Evolutionary conservation across 2,888 invertebrate species (phyloP).

Genomic region (Apamea crenata): DNA sequence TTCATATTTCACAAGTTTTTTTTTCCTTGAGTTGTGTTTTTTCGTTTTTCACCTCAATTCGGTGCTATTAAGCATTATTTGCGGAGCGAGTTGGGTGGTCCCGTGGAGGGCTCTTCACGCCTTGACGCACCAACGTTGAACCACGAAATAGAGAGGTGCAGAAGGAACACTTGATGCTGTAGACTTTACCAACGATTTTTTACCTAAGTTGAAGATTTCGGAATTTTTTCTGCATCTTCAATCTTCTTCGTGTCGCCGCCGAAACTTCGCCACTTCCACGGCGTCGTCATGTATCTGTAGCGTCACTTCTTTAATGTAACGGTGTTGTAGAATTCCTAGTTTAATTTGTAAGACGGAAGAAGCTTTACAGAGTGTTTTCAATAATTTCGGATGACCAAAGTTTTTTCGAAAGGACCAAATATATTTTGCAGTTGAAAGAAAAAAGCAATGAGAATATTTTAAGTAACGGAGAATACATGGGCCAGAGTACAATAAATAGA

Average conservation of each 20-base stretch:
- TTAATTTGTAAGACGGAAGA: not conserved
- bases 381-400: not conserved
- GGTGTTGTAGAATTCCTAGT: not conserved
- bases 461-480: not conserved
- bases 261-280: not conserved
- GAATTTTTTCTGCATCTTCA: not conserved
- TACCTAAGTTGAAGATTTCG: not conserved
- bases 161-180: slow-evolving; percentile 39
- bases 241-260: not conserved
- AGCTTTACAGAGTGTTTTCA: not conserved
- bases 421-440: not conserved
- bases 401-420: not conserved
- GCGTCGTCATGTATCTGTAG: not conserved
- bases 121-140: slow-evolving; percentile 52
- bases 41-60: slow-evolving; percentile 76
- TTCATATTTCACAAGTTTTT: slow-evolving; percentile 62
- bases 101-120: slow-evolving; percentile 75
- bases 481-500: not conserved
- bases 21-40: slow-evolving; percentile 62
- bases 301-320: not conserved
- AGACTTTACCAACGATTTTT: not conserved
- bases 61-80: slow-evolving; percentile 73
- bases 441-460: not conserved
- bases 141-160: slow-evolving; percentile 29
- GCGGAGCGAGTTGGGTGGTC: slow-evolving; percentile 78